Conservation (phyloP, 2,888 invertebrate species). For the Panzeria rudis region DNA sequence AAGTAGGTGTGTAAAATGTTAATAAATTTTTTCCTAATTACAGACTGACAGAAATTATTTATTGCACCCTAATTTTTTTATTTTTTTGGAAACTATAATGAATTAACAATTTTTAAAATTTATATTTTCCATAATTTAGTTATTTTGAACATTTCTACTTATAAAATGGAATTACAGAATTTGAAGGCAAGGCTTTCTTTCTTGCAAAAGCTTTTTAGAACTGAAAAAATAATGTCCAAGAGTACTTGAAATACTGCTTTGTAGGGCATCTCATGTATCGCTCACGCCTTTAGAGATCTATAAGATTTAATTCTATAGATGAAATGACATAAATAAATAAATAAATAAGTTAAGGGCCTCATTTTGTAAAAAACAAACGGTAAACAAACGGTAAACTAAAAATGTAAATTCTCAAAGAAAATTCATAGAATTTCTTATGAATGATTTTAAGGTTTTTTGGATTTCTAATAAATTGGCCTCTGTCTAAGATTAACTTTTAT, state of each 20-base stretch:
- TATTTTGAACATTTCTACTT: too few species aligned
- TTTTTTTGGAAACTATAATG: background rate
- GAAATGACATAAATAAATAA: background rate
- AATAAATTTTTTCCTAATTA: background rate
- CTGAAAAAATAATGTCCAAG: too few species aligned
- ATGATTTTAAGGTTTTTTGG: background rate
- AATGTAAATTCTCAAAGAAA: background rate
- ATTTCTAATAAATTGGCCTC: background rate
- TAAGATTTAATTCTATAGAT: background rate
- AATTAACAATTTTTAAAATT: too few species aligned
- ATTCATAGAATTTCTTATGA: background rate
- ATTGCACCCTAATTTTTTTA: background rate
- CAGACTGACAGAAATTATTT: background rate
- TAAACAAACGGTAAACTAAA: background rate
- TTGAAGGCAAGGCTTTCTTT: too few species aligned
- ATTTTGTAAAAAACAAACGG: background rate
- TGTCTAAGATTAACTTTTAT: background rate
- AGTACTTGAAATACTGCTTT: background rate
- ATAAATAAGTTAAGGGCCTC: background rate
- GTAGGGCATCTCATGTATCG: background rate
- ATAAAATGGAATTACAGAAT: too few species aligned
- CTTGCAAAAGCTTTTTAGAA: background rate
- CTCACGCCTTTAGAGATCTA: background rate
- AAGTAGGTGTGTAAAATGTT: constrained; percentile 15
- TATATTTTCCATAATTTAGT: too few species aligned